Conservation (phyloP, 2,888 invertebrate species). For the Rutpela maculata region DNA sequence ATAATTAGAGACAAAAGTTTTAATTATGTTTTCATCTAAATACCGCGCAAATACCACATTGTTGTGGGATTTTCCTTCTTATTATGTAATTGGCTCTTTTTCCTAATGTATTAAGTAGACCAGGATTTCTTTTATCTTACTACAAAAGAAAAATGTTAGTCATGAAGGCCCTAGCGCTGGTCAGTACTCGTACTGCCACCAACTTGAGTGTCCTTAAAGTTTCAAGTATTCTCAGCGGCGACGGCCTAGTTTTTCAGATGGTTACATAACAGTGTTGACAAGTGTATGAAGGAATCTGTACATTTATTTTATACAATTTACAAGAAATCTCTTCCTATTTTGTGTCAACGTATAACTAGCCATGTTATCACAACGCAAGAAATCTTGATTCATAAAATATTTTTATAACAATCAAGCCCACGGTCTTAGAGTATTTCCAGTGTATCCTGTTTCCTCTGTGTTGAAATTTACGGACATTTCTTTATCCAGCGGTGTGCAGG, state of each 20-base stretch:
- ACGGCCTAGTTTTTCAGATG: background rate
- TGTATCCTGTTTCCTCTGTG: too few relatives aligned
- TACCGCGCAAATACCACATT: too few relatives aligned
- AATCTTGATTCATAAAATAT: too few relatives aligned
- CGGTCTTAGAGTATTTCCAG: too few relatives aligned
- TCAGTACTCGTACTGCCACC: background rate
- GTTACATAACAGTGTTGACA: background rate
- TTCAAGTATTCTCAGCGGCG: background rate
- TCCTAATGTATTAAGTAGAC: background rate
- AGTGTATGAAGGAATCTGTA: background rate
- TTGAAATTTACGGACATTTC: too few relatives aligned
- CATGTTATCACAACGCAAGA: too few relatives aligned
- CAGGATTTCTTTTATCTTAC: background rate
- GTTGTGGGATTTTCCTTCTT: too few relatives aligned
- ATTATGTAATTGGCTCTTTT: too few relatives aligned
- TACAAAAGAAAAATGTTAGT: background rate
- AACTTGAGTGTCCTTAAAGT: background rate
- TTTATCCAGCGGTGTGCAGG: too few relatives aligned
- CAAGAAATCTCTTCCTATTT: background rate
- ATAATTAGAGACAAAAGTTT: too few relatives aligned
- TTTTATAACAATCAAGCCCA: too few relatives aligned
- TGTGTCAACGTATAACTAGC: background rate
- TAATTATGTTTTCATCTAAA: too few relatives aligned
- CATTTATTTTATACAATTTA: background rate
- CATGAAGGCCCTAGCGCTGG: background rate